Evolutionary conservation across 2,888 invertebrate genomes (phyloP), one percentile per base, ranked within the genome.

Genomic region (Meganola albula): DNA sequence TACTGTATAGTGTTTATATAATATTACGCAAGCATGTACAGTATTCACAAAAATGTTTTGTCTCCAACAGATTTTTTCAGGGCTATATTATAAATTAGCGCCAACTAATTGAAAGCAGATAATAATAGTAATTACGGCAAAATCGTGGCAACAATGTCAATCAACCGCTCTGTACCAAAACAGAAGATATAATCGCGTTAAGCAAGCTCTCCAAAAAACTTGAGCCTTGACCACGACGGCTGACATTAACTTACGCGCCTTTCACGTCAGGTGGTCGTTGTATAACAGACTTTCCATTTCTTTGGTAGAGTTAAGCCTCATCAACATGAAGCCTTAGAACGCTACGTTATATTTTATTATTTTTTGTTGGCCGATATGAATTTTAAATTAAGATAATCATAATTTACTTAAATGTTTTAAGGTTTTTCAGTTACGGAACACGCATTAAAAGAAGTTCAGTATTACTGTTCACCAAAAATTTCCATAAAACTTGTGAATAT

Each of bases 231-330:
- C 84, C 84, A 83, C 80, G 74, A 52, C 57, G 58, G 62, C 78
- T 82, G 84, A 82, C 83, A 83, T 83, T 82, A 83, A 58, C 52
- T 43, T 54, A 64, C 60, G 60, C 61, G 76, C 84, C 85, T 85
- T 85, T 85, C 84, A 83, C 84, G 76, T 80, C 77, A 80, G 72
- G 80, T 84, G 74, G 63, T 47, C 65, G 77, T 84, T 84, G 80
- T 80, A 83, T 83, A 83, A 82, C 80, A 63, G 53, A 82, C 83
- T 85, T 84, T 84, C 84, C 82, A 78, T 82, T 84, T 78, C 78
- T 77, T 77, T 65, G 48, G 50, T 58, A 45, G 40, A 33, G 41
- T 47, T 50, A 40, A 61, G 37, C 58, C 38, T 51, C 56, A 54
- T 58, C 51, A 45, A 37, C 45, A 49, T 31, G 37, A 28, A 43